A percentile compares a stretch with the other conserved stretches of the same genome.
Evolutionary conservation across 2,888 invertebrate genomes (phyloP).

Genomic region (Psylliodes chrysocephalus): DNA sequence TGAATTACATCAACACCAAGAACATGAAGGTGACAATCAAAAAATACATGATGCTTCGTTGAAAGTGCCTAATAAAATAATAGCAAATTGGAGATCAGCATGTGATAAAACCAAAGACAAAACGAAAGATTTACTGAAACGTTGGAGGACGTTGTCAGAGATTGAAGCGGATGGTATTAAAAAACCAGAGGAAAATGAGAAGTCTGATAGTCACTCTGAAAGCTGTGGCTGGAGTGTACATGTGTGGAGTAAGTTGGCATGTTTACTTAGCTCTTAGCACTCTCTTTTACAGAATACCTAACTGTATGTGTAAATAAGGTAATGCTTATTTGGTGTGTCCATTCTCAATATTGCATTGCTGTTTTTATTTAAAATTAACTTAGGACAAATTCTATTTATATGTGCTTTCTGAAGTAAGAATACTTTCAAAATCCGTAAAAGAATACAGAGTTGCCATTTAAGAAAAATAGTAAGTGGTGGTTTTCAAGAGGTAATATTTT

Average conservation of each 20-base stretch:
- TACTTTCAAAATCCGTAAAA: too few relatives aligned
- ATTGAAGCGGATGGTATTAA: conserved; percentile 62
- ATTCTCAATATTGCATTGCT: too few relatives aligned
- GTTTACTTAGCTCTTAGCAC: too few relatives aligned
- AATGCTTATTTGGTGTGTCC: too few relatives aligned
- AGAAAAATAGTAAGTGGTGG: too few relatives aligned
- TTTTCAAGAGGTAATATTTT: too few relatives aligned
- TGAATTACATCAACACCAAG: conserved; percentile 46
- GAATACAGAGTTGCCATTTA: too few relatives aligned
- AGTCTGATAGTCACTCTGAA: conserved; percentile 62
- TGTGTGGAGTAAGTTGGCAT: conserved; percentile 79
- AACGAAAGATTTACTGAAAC: conserved; percentile 77
- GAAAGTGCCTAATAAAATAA: conserved; percentile 76
- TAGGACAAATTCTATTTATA: too few relatives aligned
- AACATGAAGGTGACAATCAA: conserved; percentile 57
- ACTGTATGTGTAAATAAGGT: too few relatives aligned
- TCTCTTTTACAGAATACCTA: too few relatives aligned
- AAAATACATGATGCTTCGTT: conserved; percentile 63
- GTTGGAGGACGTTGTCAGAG: conserved; percentile 76
- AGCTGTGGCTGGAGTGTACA: conserved; percentile 80
- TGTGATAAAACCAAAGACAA: conserved; percentile 80
- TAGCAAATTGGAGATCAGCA: conserved; percentile 79
- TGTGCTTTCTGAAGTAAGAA: too few relatives aligned
- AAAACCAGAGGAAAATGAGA: conserved; percentile 63
- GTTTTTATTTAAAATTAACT: too few relatives aligned